Evolutionary conservation across 2,797 vertebrate species (phyloP), one percentile per base, ranked within the genome.

Genomic region (Acanthornis magna): DNA sequence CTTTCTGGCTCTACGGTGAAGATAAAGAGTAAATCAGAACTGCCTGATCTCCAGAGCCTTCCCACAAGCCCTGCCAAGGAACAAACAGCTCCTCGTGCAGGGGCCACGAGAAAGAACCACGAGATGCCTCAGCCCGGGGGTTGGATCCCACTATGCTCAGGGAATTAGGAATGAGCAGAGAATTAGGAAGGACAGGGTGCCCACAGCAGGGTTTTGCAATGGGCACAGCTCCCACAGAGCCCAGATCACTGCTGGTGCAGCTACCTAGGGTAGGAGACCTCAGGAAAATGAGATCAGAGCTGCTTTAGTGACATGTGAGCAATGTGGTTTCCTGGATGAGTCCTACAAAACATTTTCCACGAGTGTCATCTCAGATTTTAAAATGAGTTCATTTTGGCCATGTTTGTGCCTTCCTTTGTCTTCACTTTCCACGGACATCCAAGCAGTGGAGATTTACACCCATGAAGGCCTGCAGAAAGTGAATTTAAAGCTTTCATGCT

Each of bases 361-460:
- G 36, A 86, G 25, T 26, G 60, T 48, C 5, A 2, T 61, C 63
- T 91, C 91, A 86, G 6, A 88, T 86, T 89, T 72, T 93, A 73
- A 73, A 88, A 73, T 18, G 36, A 95, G 51, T 26, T 92, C 55
- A 57, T 94, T 93, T 61, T 93, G 82, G 83, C 80, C 29, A 9
- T 15, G 34, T 30, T 71, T 43, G 5, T 30, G 7, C 30, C 60
- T 91, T 91, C 89, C 40, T 85, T 73, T 79, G 55, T 63, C 75
- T 75, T 94, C 47, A 34, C 73, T 94, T 94, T 88, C 89, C 89
- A 82, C 0, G 4, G 74, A 50, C 53, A 7, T 60, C 57, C 62
- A 40, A 50, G 76, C 40, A 71, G 55, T 22, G 63, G 55, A 91
- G 89, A 73, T 90, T 94, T 85, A 85, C 83, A 90, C 70, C 81